Conservation (phyloP, 2,888 invertebrate species). For the Papilio gigon region DNA sequence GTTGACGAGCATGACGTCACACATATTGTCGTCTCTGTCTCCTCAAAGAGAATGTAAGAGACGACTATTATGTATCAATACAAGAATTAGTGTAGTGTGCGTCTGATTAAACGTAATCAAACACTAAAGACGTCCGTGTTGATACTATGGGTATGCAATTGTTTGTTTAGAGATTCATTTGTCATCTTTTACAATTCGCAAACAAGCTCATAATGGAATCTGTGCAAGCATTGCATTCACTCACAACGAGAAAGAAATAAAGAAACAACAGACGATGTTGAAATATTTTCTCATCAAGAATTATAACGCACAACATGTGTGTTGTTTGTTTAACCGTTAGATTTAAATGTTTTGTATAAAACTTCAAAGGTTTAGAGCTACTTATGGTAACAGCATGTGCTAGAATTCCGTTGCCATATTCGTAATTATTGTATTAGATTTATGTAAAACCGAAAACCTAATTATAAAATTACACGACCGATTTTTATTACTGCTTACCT, state of each 20-base stretch:
- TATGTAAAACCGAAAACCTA: neutral
- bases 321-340: neutral
- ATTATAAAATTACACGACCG: neutral
- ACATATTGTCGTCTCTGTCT: too few species aligned
- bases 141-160: neutral
- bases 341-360: neutral
- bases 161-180: constrained; percentile 21
- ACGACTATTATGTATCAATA: too few species aligned
- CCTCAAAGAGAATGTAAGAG: too few species aligned
- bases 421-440: too few species aligned
- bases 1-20: too few species aligned
- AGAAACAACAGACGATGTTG: constrained; percentile 27
- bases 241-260: constrained; percentile 19
- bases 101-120: too few species aligned
- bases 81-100: too few species aligned
- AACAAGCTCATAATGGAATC: constrained; percentile 1
- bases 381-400: too few species aligned
- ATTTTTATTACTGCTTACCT: neutral
- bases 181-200: constrained; percentile 22
- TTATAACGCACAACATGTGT: constrained; percentile 10
- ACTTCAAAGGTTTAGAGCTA: too few species aligned
- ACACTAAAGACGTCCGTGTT: too few species aligned
- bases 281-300: constrained; percentile 25
- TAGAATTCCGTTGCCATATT: too few species aligned
- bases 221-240: constrained; percentile 30